These are phyloP conservation scores for Cardinalis cardinalis DNA, from an alignment of 2,113 vertebrate species.

Conservation along the genomic window DNA sequence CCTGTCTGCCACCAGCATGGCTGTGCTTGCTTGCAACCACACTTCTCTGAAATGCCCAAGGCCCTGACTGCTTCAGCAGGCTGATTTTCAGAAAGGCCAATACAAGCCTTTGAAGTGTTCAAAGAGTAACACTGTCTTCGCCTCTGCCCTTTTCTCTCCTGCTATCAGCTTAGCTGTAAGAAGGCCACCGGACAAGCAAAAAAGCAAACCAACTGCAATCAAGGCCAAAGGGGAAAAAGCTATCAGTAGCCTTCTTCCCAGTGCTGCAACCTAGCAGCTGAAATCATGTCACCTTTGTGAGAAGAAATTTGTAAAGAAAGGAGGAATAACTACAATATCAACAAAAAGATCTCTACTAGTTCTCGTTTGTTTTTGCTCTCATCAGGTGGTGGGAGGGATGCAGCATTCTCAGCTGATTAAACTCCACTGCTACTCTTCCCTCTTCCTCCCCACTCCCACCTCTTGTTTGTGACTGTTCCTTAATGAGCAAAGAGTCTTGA, in stretches of 20 bases:
- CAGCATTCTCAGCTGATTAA: neutral
- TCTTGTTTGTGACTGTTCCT: neutral
- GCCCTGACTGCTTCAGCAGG: neutral
- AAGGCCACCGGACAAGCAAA: neutral
- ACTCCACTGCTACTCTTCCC: neutral
- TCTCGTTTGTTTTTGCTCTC: neutral
- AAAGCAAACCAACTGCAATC: neutral
- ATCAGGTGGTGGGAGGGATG: neutral
- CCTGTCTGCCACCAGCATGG: neutral
- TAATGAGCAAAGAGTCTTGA: neutral
- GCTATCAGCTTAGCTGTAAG: neutral
- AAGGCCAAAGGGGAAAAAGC: neutral
- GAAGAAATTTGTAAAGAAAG: neutral
- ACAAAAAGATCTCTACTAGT: neutral
- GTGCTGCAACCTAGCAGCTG: neutral
- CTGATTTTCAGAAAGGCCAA: neutral
- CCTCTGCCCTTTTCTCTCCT: neutral
- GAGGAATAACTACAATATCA: neutral
- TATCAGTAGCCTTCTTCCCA: neutral
- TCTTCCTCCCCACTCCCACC: neutral
- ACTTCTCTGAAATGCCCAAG: neutral
- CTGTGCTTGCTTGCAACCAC: fast-evolving
- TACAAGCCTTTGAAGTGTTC: neutral
- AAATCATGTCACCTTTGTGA: neutral
- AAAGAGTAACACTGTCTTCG: neutral